Conservation (phyloP, 2,888 invertebrate genomes). For the Rhabditoides inermis region DNA sequence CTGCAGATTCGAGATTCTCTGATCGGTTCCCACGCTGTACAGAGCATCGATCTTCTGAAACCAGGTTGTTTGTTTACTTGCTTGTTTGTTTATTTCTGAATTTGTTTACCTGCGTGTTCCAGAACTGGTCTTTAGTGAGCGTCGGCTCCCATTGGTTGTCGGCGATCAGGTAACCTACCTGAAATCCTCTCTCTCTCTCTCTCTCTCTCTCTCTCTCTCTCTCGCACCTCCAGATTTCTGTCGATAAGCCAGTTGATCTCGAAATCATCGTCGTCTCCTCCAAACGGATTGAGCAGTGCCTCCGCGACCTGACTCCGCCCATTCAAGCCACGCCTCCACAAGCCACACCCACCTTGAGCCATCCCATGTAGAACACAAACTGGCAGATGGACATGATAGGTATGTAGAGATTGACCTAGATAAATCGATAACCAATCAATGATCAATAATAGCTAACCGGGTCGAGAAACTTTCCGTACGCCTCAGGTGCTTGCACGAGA, state of each 20-base stretch:
- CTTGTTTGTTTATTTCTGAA: no score
- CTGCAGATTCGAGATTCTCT: background rate
- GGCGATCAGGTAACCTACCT: slow-evolving; percentile 7
- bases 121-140: slow-evolving; percentile 1
- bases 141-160: slow-evolving; percentile 1
- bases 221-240: slow-evolving; percentile 5
- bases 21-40: slow-evolving; percentile 3
- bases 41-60: slow-evolving; percentile 6
- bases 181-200: background rate
- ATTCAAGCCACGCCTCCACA: background rate
- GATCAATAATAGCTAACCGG: slow-evolving; percentile 1
- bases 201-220: background rate
- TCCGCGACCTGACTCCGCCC: slow-evolving; percentile 1
- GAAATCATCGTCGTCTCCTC: slow-evolving; percentile 7
- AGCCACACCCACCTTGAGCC: background rate
- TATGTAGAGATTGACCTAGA: slow-evolving; percentile 5
- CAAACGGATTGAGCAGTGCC: slow-evolving; percentile 8
- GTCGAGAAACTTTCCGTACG: slow-evolving; percentile 1
- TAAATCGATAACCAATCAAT: background rate
- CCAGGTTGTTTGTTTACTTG: no score
- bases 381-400: slow-evolving; percentile 5
- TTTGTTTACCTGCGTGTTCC: background rate
- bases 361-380: slow-evolving; percentile 4
- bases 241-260: slow-evolving; percentile 8
- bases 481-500: background rate